Evolutionary conservation across 2,113 vertebrate species (phyloP).

Genomic region (Brachypodius melanocephalos): DNA sequence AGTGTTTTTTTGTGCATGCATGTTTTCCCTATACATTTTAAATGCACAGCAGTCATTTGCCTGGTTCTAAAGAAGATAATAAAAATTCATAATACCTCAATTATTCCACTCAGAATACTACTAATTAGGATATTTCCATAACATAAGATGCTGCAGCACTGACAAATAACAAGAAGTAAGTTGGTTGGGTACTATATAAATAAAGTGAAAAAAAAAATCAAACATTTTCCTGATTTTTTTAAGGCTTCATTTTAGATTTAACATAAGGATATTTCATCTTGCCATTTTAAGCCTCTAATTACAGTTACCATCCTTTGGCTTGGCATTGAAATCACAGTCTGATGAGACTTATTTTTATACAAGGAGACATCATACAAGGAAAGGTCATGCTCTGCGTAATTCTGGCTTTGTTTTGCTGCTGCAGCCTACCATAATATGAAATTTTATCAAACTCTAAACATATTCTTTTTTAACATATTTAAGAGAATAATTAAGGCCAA

Average conservation of each 20-base stretch:
- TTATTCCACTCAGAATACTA: neutral
- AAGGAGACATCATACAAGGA: neutral
- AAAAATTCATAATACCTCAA: neutral
- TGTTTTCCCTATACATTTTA: neutral
- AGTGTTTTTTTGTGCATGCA: neutral
- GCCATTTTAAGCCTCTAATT: conserved; percentile 48
- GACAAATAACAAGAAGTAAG: neutral
- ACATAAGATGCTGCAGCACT: neutral
- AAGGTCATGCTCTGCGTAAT: conserved; percentile 15
- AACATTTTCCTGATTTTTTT: neutral
- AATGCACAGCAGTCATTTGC: neutral
- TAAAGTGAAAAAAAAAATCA: neutral
- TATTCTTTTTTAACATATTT: neutral
- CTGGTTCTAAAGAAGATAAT: neutral
- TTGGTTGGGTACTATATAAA: neutral
- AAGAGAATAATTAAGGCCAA: conserved; percentile 41
- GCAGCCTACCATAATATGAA: neutral
- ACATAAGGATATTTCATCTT: conserved; percentile 1
- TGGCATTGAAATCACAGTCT: conserved; percentile 18
- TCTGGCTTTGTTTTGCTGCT: conserved; percentile 17
- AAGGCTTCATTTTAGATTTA: neutral
- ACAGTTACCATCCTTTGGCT: neutral
- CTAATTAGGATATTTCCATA: neutral
- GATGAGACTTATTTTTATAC: conserved; percentile 37
- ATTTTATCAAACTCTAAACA: neutral